Conservation (phyloP, 2,888 invertebrate species). For the Calephelis perditalis region DNA sequence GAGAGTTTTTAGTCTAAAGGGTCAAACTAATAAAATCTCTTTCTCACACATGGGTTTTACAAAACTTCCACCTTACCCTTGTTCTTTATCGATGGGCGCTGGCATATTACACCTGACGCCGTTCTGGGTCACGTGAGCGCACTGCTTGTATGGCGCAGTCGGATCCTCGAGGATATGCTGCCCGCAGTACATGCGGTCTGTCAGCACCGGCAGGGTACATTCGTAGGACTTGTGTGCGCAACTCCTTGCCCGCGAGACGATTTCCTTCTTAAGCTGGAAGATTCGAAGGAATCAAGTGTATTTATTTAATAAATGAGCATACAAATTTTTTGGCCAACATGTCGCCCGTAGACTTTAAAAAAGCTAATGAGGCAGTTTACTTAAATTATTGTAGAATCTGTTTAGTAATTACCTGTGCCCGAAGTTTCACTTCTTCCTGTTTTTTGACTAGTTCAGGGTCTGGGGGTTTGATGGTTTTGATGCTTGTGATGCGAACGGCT, state of each 20-base stretch:
- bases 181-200: conserved; percentile 87
- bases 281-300: too few species aligned
- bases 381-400: background rate
- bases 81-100: conserved; percentile 74
- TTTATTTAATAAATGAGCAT: too few species aligned
- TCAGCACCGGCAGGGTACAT: conserved; percentile 82
- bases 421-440: conserved; percentile 55
- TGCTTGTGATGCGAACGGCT: conserved; percentile 58
- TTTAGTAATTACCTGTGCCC: conserved; percentile 49
- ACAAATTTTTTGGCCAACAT: too few species aligned
- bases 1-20: too few species aligned
- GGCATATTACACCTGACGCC: conserved; percentile 88
- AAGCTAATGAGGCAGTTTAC: background rate
- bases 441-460: conserved; percentile 51
- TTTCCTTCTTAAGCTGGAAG: conserved; percentile 79
- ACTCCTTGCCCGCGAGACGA: conserved; percentile 77
- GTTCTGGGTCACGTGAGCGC: conserved; percentile 81
- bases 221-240: conserved; percentile 82
- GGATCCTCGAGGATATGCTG: conserved; percentile 91
- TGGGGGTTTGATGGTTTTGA: conserved; percentile 58
- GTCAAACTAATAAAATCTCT: too few species aligned
- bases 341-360: too few species aligned
- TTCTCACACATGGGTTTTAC: background rate
- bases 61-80: conserved; percentile 39
- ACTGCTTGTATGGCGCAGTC: conserved; percentile 90